Percentiles rank a stretch among this genome's conserved stretches.
Conservation (phyloP, 2,888 invertebrate species). For the Oscheius sp. region DNA sequence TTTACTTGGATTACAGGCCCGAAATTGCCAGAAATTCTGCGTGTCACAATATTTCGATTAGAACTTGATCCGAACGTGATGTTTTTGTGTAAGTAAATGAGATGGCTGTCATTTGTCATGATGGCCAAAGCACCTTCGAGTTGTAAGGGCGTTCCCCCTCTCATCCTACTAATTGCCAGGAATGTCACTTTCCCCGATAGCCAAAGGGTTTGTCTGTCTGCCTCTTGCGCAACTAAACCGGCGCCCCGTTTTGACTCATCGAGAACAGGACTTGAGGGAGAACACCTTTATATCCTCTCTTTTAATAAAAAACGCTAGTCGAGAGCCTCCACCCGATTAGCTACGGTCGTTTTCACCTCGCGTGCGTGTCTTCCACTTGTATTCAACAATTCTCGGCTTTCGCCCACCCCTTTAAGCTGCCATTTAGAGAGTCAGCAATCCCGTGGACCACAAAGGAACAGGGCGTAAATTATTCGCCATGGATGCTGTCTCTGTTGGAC, state of each 20-base stretch:
- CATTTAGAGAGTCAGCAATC: background rate
- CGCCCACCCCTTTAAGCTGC: background rate
- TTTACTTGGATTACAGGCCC: background rate
- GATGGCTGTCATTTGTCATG: slow-evolving; percentile 22
- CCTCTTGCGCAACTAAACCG: slow-evolving; percentile 29
- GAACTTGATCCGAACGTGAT: background rate
- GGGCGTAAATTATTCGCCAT: slow-evolving; percentile 21
- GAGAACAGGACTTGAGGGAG: slow-evolving; percentile 16
- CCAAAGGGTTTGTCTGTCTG: background rate
- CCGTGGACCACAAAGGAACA: slow-evolving; percentile 11
- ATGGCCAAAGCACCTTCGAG: slow-evolving; percentile 17
- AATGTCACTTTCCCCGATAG: slow-evolving; percentile 25
- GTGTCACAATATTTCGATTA: background rate
- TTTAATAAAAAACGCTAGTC: background rate
- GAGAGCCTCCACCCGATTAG: slow-evolving; percentile 15
- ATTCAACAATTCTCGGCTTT: background rate
- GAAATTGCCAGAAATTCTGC: background rate
- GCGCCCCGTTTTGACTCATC: slow-evolving; percentile 29
- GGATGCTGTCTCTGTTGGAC: background rate
- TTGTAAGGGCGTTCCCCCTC: slow-evolving; percentile 24
- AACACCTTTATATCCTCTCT: background rate
- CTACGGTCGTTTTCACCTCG: slow-evolving; percentile 3
- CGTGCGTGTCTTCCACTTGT: background rate
- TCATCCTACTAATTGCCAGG: slow-evolving; percentile 24
- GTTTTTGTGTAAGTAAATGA: background rate